A percentile compares a stretch with the other conserved stretches of the same genome.
Evolutionary conservation across 2,888 invertebrate species (phyloP).

Genomic region (Apocheima hispidaria): DNA sequence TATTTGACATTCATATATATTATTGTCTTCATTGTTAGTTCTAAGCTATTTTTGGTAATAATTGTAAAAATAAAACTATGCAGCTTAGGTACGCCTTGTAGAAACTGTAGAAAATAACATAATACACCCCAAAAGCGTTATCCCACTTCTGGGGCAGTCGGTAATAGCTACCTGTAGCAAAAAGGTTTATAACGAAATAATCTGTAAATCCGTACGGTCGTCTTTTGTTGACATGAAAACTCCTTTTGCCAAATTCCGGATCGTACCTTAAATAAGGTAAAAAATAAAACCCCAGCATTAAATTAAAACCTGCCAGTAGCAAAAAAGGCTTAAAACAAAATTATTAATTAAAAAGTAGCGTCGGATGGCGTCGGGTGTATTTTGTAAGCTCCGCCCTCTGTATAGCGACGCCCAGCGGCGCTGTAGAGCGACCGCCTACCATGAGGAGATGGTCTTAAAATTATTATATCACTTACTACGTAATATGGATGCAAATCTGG

Average conservation of each 20-base stretch:
- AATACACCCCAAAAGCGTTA: no score
- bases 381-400: conserved; percentile 65
- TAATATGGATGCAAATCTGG: not conserved
- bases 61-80: no score
- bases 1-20: no score
- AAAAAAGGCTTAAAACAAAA: conserved; percentile 36
- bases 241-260: not conserved
- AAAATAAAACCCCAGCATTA: conserved; percentile 19
- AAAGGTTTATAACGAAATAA: no score
- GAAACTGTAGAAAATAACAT: no score
- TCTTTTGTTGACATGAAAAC: no score
- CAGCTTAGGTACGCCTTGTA: no score
- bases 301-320: conserved; percentile 48
- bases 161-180: no score
- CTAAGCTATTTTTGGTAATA: no score
- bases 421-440: conserved; percentile 79
- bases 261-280: not conserved
- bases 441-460: conserved; percentile 19
- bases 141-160: no score
- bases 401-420: conserved; percentile 77
- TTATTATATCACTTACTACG: conserved; percentile 1
- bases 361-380: conserved; percentile 7
- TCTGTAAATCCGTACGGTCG: no score
- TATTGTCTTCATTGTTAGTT: no score
- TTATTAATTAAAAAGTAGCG: conserved; percentile 47